Evolutionary conservation across 2,797 vertebrate species (phyloP).

Genomic region (Myoxocephalus aenaeus): DNA sequence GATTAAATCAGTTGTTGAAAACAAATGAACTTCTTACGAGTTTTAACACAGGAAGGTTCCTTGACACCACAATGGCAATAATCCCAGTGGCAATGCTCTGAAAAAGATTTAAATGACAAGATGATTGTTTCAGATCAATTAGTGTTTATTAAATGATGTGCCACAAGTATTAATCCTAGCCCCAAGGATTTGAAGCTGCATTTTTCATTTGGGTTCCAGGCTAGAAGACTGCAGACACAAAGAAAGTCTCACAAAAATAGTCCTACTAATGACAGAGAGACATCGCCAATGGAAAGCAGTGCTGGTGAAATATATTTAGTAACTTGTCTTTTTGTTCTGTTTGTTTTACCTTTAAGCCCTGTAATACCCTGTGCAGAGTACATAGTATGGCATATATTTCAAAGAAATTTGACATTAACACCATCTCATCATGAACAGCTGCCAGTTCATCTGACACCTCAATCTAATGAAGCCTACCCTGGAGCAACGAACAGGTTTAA

Average conservation of each 20-base stretch:
- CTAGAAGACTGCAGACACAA: neutral
- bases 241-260: neutral
- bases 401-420: slow-evolving; percentile 40
- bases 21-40: slow-evolving; percentile 83
- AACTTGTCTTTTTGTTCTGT: slow-evolving; percentile 9
- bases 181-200: slow-evolving; percentile 9
- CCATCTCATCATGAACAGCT: slow-evolving; percentile 36
- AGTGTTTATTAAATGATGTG: slow-evolving; percentile 25
- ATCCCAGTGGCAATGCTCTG: slow-evolving; percentile 92
- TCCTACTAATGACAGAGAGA: slow-evolving; percentile 10
- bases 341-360: slow-evolving; percentile 4
- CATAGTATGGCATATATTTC: slow-evolving; percentile 4
- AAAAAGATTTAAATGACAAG: slow-evolving; percentile 59
- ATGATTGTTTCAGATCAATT: slow-evolving; percentile 30
- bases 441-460: slow-evolving; percentile 33
- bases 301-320: slow-evolving; percentile 2
- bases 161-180: slow-evolving; percentile 3
- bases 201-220: neutral
- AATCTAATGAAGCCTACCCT: slow-evolving; percentile 49
- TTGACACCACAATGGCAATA: slow-evolving; percentile 90
- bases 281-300: neutral
- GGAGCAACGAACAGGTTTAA: slow-evolving; percentile 48
- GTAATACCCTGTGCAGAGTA: neutral
- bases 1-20: neutral
- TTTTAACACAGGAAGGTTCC: slow-evolving; percentile 81